These are phyloP conservation scores for Tricholauxania praeusta DNA, from an alignment of 2,888 invertebrate species.

Conservation along the genomic window DNA sequence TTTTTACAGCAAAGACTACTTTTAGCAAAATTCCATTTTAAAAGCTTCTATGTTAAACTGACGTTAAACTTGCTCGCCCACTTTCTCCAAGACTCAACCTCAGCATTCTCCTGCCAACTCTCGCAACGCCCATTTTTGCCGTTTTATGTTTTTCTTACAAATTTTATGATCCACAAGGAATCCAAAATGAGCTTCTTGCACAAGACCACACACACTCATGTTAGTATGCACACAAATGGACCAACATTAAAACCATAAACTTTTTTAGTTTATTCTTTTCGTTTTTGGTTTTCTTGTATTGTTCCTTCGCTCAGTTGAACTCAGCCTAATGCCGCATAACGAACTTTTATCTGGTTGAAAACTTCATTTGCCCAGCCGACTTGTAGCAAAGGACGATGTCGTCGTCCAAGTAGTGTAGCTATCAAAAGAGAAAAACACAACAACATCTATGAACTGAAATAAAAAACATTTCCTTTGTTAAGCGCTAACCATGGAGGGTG, in stretches of 20 bases:
- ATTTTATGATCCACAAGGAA: constrained; percentile 39
- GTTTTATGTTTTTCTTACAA: constrained; percentile 34
- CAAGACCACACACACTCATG: constrained; percentile 6
- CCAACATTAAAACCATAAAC: constrained; percentile 5
- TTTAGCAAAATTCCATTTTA: constrained; percentile 40
- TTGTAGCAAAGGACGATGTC: constrained; percentile 8
- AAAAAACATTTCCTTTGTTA: too few species aligned
- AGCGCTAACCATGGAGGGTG: too few species aligned
- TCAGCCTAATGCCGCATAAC: constrained; percentile 29
- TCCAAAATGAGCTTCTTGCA: constrained; percentile 27
- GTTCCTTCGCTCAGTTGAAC: background rate
- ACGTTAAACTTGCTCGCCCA: constrained; percentile 13
- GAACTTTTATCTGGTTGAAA: constrained; percentile 29
- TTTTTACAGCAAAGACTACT: constrained; percentile 43
- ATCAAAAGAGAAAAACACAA: background rate
- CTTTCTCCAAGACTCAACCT: constrained; percentile 2
- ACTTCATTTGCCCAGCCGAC: constrained; percentile 31
- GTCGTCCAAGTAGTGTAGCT: background rate
- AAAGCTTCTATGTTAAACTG: constrained; percentile 41
- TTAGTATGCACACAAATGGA: constrained; percentile 6
- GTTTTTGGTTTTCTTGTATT: constrained; percentile 6
- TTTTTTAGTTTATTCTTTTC: constrained; percentile 7
- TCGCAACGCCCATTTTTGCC: background rate
- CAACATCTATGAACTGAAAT: background rate
- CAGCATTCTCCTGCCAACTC: background rate